phyloP scores from a whole-genome alignment of 2,888 invertebrate genomes.

The Tanytarsus gracilentus region DNA sequence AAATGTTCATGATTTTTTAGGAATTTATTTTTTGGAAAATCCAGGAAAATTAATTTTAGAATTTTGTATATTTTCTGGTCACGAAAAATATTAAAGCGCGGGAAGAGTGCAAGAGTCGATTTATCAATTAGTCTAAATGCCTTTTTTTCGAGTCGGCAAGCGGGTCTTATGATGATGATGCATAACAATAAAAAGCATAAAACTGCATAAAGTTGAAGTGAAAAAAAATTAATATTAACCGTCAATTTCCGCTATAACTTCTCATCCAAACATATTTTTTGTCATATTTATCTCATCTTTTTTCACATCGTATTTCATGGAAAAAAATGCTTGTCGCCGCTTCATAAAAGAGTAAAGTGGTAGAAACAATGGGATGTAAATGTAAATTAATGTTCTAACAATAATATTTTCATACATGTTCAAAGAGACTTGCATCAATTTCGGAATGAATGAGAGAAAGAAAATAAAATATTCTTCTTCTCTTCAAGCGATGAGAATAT shows the following conservation, averaged over 20 bases:
- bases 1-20: no score
- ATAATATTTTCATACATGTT: neutral
- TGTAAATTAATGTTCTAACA: conserved; percentile 18
- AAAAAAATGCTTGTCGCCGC: neutral
- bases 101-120: conserved; percentile 12
- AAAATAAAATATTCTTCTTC: neutral
- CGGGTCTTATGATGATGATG: neutral
- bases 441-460: neutral
- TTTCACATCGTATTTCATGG: conserved; percentile 21
- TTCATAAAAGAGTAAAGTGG: neutral
- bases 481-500: no score
- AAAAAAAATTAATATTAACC: conserved; percentile 29
- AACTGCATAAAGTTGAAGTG: conserved; percentile 30
- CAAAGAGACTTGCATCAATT: conserved; percentile 2
- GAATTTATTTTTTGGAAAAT: no score
- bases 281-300: neutral
- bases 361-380: conserved; percentile 25
- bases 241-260: conserved; percentile 31
- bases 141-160: conserved; percentile 13
- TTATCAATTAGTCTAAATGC: conserved; percentile 23
- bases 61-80: no score
- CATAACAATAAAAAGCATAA: conserved; percentile 14
- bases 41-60: no score
- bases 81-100: no score
- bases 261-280: neutral